Conservation (phyloP, 2,797 vertebrate genomes). For the Sebastes hubbsi region DNA sequence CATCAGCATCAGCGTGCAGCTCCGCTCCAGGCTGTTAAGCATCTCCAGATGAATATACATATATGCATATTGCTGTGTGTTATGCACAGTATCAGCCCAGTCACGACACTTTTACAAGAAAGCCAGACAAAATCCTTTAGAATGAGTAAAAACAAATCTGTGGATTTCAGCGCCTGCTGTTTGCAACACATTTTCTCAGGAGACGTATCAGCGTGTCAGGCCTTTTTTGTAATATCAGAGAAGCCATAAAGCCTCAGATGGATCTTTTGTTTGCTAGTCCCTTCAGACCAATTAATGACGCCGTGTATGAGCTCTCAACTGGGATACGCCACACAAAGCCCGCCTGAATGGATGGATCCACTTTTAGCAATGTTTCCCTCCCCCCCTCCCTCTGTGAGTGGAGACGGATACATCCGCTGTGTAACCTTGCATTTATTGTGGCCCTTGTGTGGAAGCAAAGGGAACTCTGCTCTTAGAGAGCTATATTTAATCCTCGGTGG, state of each 20-base stretch:
- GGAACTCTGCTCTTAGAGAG: slow-evolving; percentile 51
- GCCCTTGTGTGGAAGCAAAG: slow-evolving; percentile 42
- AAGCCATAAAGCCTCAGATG: slow-evolving; percentile 31
- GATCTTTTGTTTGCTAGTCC: slow-evolving; percentile 23
- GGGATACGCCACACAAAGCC: slow-evolving; percentile 19
- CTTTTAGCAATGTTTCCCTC: slow-evolving; percentile 32
- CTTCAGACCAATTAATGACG: slow-evolving; percentile 44
- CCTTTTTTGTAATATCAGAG: slow-evolving; percentile 23
- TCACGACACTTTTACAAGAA: background rate
- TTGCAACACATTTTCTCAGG: slow-evolving; percentile 3
- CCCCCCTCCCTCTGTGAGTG: slow-evolving; percentile 2
- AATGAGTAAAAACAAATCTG: slow-evolving; percentile 7
- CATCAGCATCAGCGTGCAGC: slow-evolving; percentile 32
- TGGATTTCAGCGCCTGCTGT: slow-evolving; percentile 14
- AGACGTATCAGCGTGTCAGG: slow-evolving; percentile 23
- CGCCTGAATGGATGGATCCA: slow-evolving; percentile 32
- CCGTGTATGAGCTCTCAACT: slow-evolving; percentile 24
- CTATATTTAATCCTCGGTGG: slow-evolving; percentile 66
- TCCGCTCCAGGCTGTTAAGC: background rate
- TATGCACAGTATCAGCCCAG: background rate
- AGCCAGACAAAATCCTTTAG: background rate
- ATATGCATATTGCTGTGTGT: background rate
- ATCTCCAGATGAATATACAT: slow-evolving; percentile 14
- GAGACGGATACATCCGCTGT: slow-evolving; percentile 39
- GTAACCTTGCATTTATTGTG: slow-evolving; percentile 43